Percentiles rank a stretch among this genome's conserved stretches.
Evolutionary conservation across 1,140 invertebrate genomes (phyloP).

Genomic region (Acromyrmex heyeri): DNA sequence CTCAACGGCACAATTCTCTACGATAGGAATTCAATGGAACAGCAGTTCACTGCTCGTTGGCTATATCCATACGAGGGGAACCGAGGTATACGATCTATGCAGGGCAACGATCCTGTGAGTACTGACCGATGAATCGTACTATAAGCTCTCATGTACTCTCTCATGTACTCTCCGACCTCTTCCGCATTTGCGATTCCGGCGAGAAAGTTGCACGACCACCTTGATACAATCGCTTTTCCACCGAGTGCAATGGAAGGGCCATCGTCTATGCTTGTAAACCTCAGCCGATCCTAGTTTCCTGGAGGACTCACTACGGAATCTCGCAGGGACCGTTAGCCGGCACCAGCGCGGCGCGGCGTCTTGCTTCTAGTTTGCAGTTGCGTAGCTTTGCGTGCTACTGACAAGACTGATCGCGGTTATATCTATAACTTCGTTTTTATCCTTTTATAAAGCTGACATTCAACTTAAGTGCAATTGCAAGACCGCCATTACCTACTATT

Average conservation of each 20-base stretch:
- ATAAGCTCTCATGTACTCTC: conserved; percentile 19
- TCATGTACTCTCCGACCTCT: conserved; percentile 61
- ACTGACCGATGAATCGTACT: conserved; percentile 60
- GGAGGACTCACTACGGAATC: background rate
- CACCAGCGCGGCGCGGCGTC: background rate
- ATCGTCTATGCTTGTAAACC: conserved; percentile 17
- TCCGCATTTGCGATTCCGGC: conserved; percentile 68
- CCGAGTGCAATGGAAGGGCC: conserved; percentile 43
- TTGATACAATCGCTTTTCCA: conserved; percentile 63
- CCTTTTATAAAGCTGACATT: background rate
- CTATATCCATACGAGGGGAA: background rate
- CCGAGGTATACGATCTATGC: conserved; percentile 57
- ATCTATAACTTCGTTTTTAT: background rate
- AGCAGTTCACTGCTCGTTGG: background rate
- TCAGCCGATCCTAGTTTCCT: background rate
- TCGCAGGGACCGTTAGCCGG: conserved; percentile 5
- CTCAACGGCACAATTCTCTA: background rate
- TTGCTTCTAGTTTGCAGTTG: background rate
- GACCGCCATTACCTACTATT: background rate
- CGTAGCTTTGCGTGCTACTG: background rate
- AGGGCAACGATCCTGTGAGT: conserved; percentile 36
- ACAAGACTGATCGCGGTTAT: background rate
- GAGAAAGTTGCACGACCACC: conserved; percentile 75
- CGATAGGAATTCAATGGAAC: background rate
- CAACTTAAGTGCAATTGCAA: background rate